Evolutionary conservation across 2,113 vertebrate species (phyloP).

Genomic region (Actenoides hombroni): DNA sequence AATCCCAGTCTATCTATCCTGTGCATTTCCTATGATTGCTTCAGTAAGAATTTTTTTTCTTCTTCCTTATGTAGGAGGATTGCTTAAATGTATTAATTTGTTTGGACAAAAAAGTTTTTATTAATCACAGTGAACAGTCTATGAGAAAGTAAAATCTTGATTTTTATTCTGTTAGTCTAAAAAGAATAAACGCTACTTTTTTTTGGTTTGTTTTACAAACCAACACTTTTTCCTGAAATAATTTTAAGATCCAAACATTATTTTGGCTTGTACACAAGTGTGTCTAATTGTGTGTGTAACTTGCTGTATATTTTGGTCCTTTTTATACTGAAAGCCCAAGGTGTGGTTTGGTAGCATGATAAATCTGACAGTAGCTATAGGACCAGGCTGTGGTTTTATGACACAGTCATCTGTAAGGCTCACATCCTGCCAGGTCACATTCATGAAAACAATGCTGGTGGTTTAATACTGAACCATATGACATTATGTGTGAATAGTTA

Average conservation of each 20-base stretch:
- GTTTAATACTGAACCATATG: not conserved
- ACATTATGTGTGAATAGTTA: not conserved
- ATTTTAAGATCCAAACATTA: not conserved
- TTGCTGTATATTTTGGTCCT: not conserved
- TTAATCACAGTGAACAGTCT: not conserved
- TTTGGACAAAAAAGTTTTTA: not conserved
- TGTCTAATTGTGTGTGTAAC: not conserved
- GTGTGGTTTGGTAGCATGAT: not conserved
- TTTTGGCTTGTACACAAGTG: not conserved
- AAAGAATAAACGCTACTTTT: not conserved
- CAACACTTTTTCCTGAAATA: not conserved
- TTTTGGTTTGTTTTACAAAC: not conserved
- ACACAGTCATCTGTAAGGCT: not conserved
- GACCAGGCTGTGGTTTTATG: not conserved
- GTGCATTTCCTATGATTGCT: not conserved
- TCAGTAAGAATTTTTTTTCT: not conserved
- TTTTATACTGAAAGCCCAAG: not conserved
- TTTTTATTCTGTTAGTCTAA: not conserved
- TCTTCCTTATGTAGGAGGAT: not conserved
- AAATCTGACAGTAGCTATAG: not conserved
- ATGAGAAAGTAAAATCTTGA: not conserved
- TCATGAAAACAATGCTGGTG: not conserved
- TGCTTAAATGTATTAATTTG: not conserved
- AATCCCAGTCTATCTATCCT: not conserved
- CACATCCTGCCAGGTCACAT: not conserved